phyloP scores from a whole-genome alignment of 1,140 invertebrate genomes.

The Plutomurus gul region DNA sequence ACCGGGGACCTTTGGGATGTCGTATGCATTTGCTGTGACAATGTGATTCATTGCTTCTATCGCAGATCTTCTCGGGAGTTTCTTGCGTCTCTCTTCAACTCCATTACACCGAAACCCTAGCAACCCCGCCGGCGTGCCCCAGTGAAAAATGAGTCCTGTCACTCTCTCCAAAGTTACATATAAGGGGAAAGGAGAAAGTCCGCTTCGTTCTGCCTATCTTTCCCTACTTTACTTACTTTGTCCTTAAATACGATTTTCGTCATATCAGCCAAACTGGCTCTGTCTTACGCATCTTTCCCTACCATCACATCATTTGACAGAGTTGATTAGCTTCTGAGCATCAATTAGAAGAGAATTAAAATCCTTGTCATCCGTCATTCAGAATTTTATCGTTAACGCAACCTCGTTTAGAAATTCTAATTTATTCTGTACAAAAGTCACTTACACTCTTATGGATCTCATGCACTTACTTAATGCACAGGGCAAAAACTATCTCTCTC shows the following conservation, averaged over 20 bases:
- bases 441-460: background rate
- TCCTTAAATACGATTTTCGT: background rate
- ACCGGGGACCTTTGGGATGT: conserved; percentile 48
- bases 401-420: background rate
- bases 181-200: conserved; percentile 43
- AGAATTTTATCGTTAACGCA: background rate
- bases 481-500: background rate
- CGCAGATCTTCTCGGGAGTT: conserved; percentile 44
- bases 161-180: conserved; percentile 45
- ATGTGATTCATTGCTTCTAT: conserved; percentile 52
- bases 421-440: conserved; percentile 27
- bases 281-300: background rate
- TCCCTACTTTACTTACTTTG: conserved; percentile 9
- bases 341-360: conserved; percentile 23
- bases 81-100: conserved; percentile 48
- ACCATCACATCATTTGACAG: background rate
- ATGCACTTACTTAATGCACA: background rate
- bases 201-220: conserved; percentile 9
- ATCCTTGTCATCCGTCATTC: conserved; percentile 23
- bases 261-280: background rate
- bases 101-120: conserved; percentile 44
- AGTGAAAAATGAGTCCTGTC: conserved; percentile 52
- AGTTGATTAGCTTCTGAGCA: conserved; percentile 18
- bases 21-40: conserved; percentile 53
- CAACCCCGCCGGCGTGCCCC: conserved; percentile 41